These are phyloP conservation scores for Chouioia cunea DNA, from an alignment of 2,888 invertebrate genomes.

Conservation along the genomic window DNA sequence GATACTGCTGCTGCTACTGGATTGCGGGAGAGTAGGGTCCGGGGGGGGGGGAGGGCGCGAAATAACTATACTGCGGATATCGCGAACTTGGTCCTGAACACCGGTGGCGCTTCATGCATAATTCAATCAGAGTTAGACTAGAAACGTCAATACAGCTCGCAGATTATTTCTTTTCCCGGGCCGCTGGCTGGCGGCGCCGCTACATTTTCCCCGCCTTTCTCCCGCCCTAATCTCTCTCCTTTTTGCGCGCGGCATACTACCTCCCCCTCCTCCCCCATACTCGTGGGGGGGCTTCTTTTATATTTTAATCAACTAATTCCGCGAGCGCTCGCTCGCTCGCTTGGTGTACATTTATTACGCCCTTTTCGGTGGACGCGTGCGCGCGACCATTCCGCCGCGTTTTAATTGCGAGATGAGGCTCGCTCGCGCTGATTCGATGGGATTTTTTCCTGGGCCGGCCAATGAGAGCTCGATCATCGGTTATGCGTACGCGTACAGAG, in stretches of 20 bases:
- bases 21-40: neutral
- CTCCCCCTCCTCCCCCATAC: constrained; percentile 38
- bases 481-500: constrained; percentile 52
- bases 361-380: constrained; percentile 55
- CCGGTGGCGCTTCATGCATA: constrained; percentile 68
- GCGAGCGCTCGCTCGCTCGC: constrained; percentile 51
- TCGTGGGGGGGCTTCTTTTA: constrained; percentile 61
- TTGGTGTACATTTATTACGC: constrained; percentile 67
- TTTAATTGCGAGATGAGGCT: constrained; percentile 65
- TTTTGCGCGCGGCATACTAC: constrained; percentile 29
- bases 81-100: constrained; percentile 51
- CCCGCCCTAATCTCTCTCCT: constrained; percentile 48
- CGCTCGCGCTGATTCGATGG: constrained; percentile 64
- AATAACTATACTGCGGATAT: constrained; percentile 31
- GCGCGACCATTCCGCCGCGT: constrained; percentile 59
- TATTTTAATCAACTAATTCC: constrained; percentile 69
- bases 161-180: constrained; percentile 69
- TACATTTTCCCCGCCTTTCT: constrained; percentile 48
- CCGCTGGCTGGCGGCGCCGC: constrained; percentile 55
- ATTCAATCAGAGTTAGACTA: constrained; percentile 70
- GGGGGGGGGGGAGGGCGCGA: constrained; percentile 15
- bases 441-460: constrained; percentile 63
- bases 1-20: constrained; percentile 14
- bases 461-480: constrained; percentile 61
- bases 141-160: constrained; percentile 70